Percentiles rank a stretch among this genome's conserved stretches.
phyloP scores from a whole-genome alignment of 2,888 invertebrate genomes.

The Venusia cambrica region DNA sequence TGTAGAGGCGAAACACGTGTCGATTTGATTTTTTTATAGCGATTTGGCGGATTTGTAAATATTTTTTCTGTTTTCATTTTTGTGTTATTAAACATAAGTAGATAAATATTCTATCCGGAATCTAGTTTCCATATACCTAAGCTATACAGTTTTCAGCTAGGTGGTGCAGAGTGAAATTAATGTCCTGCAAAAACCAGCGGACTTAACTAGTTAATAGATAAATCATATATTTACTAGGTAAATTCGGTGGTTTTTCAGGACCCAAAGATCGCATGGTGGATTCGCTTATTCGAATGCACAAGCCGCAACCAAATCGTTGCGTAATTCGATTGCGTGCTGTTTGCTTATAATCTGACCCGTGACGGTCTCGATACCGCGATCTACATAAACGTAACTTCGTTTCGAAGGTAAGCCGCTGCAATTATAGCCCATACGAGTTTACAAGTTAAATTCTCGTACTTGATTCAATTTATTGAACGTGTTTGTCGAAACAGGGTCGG shows the following conservation, averaged over 20 bases:
- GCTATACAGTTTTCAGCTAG: no score
- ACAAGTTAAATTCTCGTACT: conserved; percentile 14
- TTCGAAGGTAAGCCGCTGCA: conserved; percentile 32
- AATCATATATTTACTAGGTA: neutral
- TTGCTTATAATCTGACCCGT: conserved; percentile 36
- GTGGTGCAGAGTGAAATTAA: no score
- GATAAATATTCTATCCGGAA: no score
- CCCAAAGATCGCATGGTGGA: conserved; percentile 2
- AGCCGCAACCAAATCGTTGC: conserved; percentile 30
- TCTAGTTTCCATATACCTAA: no score
- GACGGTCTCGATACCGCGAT: conserved; percentile 40
- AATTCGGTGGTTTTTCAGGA: no score
- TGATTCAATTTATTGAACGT: conserved; percentile 7
- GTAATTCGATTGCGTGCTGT: conserved; percentile 36
- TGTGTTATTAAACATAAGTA: no score
- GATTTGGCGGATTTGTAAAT: no score
- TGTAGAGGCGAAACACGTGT: no score
- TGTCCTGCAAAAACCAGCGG: no score
- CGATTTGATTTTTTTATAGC: no score
- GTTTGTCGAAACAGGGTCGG: no score
- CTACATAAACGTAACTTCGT: conserved; percentile 31
- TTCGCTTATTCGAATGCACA: conserved; percentile 8
- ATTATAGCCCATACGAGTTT: conserved; percentile 23
- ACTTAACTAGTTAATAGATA: neutral
- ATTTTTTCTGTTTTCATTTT: no score